A percentile compares a stretch with the other conserved stretches of the same genome.
phyloP scores from a whole-genome alignment of 2,113 vertebrate genomes.

The Peromyscus leucopus region DNA sequence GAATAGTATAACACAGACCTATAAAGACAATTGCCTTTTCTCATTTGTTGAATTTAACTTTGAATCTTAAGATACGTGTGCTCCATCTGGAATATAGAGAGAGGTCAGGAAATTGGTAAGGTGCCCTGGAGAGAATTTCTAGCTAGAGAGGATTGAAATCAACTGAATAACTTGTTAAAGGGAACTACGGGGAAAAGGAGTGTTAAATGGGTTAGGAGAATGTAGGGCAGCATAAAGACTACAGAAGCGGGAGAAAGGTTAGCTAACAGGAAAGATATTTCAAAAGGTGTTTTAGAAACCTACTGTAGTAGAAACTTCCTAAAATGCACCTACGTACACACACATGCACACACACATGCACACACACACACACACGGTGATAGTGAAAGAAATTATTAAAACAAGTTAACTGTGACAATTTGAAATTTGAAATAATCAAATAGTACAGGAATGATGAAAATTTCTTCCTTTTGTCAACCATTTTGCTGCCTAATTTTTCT shows the following conservation, averaged over 20 bases:
- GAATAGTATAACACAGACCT: neutral
- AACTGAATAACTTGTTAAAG: neutral
- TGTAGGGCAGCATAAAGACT: neutral
- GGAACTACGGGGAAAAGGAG: neutral
- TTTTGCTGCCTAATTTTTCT: neutral
- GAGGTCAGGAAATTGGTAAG: neutral
- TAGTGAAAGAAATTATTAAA: neutral
- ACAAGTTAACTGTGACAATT: neutral
- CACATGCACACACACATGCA: neutral
- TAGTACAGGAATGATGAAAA: neutral
- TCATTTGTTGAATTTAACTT: neutral
- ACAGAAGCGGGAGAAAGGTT: rapidly evolving
- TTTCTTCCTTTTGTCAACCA: neutral
- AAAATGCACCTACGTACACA: neutral
- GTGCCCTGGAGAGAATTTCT: neutral
- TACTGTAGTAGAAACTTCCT: neutral
- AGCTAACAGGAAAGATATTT: neutral
- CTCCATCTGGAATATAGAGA: neutral
- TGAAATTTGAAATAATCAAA: neutral
- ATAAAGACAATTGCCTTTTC: neutral
- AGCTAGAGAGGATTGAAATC: neutral
- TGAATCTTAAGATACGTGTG: neutral
- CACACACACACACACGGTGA: neutral
- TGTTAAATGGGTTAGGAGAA: neutral
- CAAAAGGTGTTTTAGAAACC: neutral